A percentile compares a stretch with the other conserved stretches of the same genome.
These are phyloP conservation scores for Danio albolineatus DNA, from an alignment of 2,797 vertebrate genomes.

Conservation along the genomic window DNA sequence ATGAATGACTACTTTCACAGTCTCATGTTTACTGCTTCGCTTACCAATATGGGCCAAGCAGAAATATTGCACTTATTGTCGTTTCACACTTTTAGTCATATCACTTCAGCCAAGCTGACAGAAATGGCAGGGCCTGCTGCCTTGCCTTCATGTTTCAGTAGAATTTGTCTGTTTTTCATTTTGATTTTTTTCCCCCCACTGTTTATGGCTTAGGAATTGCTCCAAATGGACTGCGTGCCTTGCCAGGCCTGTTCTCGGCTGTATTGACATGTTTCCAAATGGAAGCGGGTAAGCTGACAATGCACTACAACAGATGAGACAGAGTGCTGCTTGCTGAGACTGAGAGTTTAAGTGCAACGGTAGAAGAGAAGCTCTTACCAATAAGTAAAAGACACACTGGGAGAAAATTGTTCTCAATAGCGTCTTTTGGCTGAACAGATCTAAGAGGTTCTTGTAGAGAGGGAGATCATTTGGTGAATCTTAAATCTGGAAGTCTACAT, in stretches of 20 bases:
- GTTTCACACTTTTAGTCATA: constrained; percentile 34
- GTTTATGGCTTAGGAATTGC: constrained; percentile 70
- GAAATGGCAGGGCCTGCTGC: constrained; percentile 26
- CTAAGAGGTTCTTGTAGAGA: not conserved
- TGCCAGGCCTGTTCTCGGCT: constrained; percentile 58
- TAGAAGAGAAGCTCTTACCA: constrained; percentile 26
- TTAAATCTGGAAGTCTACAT: not conserved
- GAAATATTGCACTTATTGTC: constrained; percentile 20
- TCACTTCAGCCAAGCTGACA: constrained; percentile 38
- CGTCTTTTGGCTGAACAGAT: not conserved
- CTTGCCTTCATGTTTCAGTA: constrained; percentile 35
- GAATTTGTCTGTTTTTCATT: constrained; percentile 50
- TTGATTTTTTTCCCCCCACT: constrained; percentile 43
- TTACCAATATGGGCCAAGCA: not conserved
- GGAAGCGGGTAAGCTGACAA: constrained; percentile 59
- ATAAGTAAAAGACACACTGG: constrained; percentile 29
- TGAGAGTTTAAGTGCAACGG: constrained; percentile 42
- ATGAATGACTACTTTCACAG: constrained; percentile 41
- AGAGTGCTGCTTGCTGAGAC: constrained; percentile 16
- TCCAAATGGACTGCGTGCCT: constrained; percentile 71
- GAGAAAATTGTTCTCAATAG: constrained; percentile 22
- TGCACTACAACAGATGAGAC: constrained; percentile 35
- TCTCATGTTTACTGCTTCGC: constrained; percentile 13
- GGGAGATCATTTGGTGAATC: not conserved
- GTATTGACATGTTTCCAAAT: constrained; percentile 64